These are phyloP conservation scores for Danio choprae DNA, from an alignment of 2,797 vertebrate genomes.

Conservation along the genomic window DNA sequence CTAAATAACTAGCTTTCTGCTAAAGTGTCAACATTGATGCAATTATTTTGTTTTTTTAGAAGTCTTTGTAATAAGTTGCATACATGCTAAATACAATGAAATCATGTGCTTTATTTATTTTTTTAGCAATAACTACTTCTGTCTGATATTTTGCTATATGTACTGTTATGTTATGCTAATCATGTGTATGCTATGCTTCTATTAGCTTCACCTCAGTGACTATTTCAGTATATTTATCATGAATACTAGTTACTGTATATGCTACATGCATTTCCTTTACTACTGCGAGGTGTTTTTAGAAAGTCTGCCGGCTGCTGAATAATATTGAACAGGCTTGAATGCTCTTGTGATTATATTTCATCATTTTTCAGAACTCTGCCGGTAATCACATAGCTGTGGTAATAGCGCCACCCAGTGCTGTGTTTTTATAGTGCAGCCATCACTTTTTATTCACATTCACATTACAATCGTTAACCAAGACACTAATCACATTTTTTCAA, in stretches of 20 bases:
- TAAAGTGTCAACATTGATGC: not conserved
- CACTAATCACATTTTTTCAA: no score
- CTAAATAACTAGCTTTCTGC: not conserved
- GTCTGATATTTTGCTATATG: no score
- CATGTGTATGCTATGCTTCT: not conserved
- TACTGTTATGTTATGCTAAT: not conserved
- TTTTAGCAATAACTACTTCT: no score
- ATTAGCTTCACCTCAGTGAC: not conserved
- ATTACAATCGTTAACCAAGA: no score
- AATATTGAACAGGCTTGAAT: not conserved
- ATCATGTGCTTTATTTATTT: not conserved
- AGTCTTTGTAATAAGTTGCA: not conserved
- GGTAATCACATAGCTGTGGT: not conserved
- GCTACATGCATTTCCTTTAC: not conserved
- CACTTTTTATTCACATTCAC: not conserved
- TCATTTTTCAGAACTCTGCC: not conserved
- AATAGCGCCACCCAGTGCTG: constrained; percentile 29
- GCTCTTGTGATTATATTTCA: not conserved
- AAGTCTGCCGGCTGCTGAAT: no score
- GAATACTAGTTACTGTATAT: not conserved
- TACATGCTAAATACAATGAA: not conserved
- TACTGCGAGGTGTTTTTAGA: not conserved
- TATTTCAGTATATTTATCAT: not conserved
- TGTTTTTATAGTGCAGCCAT: not conserved
- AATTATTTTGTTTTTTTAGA: not conserved